These are phyloP conservation scores for Sicus ferrugineus DNA, from an alignment of 2,888 invertebrate genomes.

Conservation along the genomic window DNA sequence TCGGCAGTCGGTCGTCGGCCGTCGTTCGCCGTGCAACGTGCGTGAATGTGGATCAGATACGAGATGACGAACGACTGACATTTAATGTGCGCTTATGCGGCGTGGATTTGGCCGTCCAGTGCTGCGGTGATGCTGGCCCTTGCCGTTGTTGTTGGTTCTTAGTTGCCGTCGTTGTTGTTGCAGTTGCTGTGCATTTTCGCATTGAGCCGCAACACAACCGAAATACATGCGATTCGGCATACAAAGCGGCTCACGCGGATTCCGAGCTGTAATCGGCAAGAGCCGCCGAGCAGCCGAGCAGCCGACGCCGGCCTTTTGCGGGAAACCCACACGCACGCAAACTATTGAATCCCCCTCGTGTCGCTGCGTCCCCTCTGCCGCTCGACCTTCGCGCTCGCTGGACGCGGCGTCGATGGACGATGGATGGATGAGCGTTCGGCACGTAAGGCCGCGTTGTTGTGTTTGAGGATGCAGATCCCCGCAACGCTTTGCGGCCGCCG, in stretches of 20 bases:
- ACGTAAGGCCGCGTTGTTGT: constrained; percentile 23
- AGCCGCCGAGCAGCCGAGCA: not conserved
- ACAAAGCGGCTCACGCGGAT: not conserved
- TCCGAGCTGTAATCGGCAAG: not conserved
- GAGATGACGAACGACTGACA: constrained; percentile 29
- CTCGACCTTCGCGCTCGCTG: not conserved
- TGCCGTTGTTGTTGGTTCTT: not conserved
- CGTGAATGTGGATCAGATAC: constrained; percentile 10
- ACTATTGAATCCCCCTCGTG: not conserved
- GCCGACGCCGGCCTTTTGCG: not conserved
- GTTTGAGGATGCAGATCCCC: not conserved
- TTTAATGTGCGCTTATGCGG: constrained; percentile 30
- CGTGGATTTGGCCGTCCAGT: not conserved
- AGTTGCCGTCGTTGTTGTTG: not conserved
- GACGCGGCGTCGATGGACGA: too few species aligned
- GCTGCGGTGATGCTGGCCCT: not conserved
- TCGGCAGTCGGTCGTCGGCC: too few species aligned
- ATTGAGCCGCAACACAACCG: not conserved
- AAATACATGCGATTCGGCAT: not conserved
- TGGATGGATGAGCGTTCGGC: constrained; percentile 30
- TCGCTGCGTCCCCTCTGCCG: not conserved
- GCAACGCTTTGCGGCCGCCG: constrained; percentile 27
- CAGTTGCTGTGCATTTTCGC: not conserved
- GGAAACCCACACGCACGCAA: not conserved
- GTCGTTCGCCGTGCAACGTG: not conserved